A percentile compares a stretch with the other conserved stretches of the same genome.
phyloP scores from a whole-genome alignment of 1,140 invertebrate genomes.

The Ceratina calcarata region DNA sequence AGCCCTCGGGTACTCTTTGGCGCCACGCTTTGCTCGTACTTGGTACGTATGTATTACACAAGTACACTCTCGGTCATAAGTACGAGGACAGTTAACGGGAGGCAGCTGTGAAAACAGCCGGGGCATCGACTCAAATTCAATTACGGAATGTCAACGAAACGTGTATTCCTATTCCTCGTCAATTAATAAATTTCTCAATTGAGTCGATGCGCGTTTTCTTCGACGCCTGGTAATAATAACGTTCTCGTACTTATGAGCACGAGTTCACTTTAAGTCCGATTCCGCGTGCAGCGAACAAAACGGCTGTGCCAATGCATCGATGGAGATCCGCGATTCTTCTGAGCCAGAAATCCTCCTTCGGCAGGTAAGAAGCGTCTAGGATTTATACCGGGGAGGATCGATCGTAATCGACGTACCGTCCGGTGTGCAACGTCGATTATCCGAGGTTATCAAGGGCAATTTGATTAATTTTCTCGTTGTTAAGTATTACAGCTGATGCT shows the following conservation, averaged over 20 bases:
- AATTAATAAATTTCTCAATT: no score
- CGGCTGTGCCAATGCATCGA: background rate
- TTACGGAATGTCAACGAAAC: no score
- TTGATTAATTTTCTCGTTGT: constrained; percentile 28
- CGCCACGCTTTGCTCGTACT: constrained; percentile 59
- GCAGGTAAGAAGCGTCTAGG: background rate
- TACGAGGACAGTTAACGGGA: no score
- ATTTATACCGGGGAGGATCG: constrained; percentile 13
- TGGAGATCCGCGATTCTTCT: background rate
- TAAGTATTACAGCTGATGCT: constrained; percentile 12
- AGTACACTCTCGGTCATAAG: no score
- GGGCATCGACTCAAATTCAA: no score
- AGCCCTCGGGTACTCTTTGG: constrained; percentile 61
- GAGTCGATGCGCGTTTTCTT: no score
- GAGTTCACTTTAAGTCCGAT: constrained; percentile 14
- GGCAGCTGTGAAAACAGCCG: no score
- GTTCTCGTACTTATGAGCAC: no score
- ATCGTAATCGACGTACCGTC: constrained; percentile 7
- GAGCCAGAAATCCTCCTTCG: background rate
- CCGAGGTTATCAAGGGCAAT: constrained; percentile 5
- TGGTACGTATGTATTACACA: background rate
- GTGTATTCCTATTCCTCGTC: no score
- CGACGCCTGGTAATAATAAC: no score
- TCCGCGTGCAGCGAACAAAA: constrained; percentile 6
- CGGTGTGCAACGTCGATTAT: background rate